Evolutionary conservation across 2,888 invertebrate species (phyloP).

Genomic region (Tenodera sinensis): DNA sequence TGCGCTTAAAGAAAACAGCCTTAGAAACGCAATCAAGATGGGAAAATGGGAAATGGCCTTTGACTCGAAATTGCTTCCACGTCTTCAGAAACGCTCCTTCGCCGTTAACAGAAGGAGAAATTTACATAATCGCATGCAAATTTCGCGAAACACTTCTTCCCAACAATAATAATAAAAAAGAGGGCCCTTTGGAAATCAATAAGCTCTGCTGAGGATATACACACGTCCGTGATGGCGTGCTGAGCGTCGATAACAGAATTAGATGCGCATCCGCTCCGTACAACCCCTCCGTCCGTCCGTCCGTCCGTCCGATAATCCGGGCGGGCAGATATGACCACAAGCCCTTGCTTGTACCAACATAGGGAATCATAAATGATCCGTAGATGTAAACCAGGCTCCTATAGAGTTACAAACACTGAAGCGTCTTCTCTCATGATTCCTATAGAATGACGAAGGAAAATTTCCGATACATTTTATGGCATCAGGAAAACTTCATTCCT

Average conservation of each 20-base stretch:
- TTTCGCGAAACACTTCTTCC: not conserved
- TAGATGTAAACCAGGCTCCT: not conserved
- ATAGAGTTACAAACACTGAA: no score
- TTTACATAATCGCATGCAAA: not conserved
- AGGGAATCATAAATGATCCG: not conserved
- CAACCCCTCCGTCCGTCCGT: not conserved
- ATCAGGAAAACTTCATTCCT: no score
- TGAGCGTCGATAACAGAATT: not conserved
- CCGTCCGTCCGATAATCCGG: no score
- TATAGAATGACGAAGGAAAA: not conserved
- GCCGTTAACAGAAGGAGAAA: not conserved
- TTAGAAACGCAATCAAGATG: not conserved
- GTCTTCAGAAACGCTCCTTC: not conserved
- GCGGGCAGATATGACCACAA: not conserved
- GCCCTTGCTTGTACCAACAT: not conserved
- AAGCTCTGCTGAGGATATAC: not conserved
- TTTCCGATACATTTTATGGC: no score
- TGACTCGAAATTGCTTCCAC: not conserved
- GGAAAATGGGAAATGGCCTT: not conserved
- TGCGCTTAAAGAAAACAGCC: not conserved
- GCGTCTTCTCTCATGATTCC: no score
- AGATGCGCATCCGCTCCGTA: not conserved
- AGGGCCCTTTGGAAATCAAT: not conserved
- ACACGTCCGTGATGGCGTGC: not conserved
- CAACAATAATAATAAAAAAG: not conserved